Percentiles rank a stretch among this genome's conserved stretches.
These are phyloP conservation scores for Allolobophora icterica DNA, from an alignment of 2,888 invertebrate genomes.

Conservation along the genomic window DNA sequence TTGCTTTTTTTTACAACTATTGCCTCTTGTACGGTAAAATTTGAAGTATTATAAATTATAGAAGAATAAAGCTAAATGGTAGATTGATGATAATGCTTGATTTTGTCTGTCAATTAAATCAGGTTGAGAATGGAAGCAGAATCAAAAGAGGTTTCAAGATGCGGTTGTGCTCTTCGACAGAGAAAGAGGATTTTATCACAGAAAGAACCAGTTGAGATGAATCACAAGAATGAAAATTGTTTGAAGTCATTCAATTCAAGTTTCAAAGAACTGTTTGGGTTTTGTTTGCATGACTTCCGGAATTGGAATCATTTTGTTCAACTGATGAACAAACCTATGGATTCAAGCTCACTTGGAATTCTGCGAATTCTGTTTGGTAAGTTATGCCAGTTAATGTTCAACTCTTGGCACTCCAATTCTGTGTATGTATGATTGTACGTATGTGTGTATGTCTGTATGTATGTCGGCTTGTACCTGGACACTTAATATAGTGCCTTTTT, in stretches of 20 bases:
- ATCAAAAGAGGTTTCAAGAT: not conserved
- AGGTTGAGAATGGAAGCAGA: not conserved
- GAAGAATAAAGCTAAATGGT: not conserved
- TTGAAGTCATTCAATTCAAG: not conserved
- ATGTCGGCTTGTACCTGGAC: not conserved
- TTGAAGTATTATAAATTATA: not conserved
- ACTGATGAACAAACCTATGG: slow-evolving; percentile 74
- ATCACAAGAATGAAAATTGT: not conserved
- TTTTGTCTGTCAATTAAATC: not conserved
- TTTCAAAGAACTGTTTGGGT: slow-evolving; percentile 32
- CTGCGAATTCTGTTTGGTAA: slow-evolving; percentile 83
- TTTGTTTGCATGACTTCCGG: slow-evolving; percentile 28
- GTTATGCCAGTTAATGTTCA: slow-evolving; percentile 50
- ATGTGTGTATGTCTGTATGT: not conserved
- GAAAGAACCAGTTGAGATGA: not conserved
- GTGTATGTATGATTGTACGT: not conserved
- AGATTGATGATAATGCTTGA: not conserved
- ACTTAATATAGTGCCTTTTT: too few species aligned
- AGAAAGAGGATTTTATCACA: not conserved
- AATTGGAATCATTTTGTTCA: slow-evolving; percentile 67
- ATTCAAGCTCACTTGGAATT: slow-evolving; percentile 80
- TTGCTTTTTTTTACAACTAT: too few species aligned
- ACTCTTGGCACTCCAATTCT: not conserved
- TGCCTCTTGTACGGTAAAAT: too few species aligned
- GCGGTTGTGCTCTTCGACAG: not conserved